phyloP scores from a whole-genome alignment of 2,888 invertebrate genomes.

The Eupeodes luniger region DNA sequence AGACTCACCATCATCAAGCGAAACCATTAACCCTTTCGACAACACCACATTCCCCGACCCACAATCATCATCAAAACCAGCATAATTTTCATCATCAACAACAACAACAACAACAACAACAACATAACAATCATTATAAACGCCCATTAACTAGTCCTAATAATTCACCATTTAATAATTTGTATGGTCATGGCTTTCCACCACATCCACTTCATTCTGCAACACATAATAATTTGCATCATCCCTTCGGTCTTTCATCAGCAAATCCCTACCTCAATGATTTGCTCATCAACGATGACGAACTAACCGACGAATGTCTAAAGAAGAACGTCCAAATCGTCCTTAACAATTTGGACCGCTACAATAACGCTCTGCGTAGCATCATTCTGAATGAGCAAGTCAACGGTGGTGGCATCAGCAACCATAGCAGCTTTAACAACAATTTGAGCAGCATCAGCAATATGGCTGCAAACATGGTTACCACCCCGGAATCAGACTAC shows the following conservation, averaged over 20 bases:
- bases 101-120: constrained; percentile 78
- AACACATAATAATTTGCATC: constrained; percentile 77
- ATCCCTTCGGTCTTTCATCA: constrained; percentile 80
- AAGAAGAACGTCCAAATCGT: constrained; percentile 84
- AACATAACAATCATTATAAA: constrained; percentile 81
- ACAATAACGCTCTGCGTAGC: constrained; percentile 83
- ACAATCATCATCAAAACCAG: constrained; percentile 77
- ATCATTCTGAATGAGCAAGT: constrained; percentile 84
- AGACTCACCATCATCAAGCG: constrained; percentile 76
- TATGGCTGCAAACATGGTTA: constrained; percentile 77
- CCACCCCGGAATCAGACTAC: constrained; percentile 83
- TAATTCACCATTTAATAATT: constrained; percentile 80
- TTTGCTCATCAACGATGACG: constrained; percentile 78
- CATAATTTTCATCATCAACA: constrained; percentile 78
- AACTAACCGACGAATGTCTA: constrained; percentile 84
- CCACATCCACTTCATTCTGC: constrained; percentile 64
- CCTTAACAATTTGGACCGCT: constrained; percentile 84
- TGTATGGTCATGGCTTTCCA: constrained; percentile 77
- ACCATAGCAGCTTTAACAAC: constrained; percentile 79
- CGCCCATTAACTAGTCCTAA: constrained; percentile 83
- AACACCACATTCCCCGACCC: constrained; percentile 79
- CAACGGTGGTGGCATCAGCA: constrained; percentile 77
- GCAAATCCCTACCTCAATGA: constrained; percentile 76
- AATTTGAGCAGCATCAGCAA: constrained; percentile 78
- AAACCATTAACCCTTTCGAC: constrained; percentile 78